phyloP scores from a whole-genome alignment of 2,113 vertebrate genomes.

The Eleginops maclovinus region DNA sequence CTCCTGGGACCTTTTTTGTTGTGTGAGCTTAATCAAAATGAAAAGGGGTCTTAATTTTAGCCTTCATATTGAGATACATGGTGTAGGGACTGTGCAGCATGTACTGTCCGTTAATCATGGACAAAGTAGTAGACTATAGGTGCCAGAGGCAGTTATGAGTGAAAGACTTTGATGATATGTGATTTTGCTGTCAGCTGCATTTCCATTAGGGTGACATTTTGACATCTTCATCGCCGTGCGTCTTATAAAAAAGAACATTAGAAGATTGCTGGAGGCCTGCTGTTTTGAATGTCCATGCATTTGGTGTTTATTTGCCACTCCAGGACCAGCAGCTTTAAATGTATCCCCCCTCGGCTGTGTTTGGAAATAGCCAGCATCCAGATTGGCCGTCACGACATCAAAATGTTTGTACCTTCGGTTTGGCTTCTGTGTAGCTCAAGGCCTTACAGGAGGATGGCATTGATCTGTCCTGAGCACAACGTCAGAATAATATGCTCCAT shows the following conservation, averaged over 20 bases:
- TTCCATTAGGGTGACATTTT: neutral
- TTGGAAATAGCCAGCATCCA: constrained; percentile 1
- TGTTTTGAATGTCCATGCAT: neutral
- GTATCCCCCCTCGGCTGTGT: neutral
- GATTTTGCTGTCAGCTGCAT: neutral
- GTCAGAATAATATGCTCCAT: no score
- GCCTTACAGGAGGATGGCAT: constrained; percentile 1
- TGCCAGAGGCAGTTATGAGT: neutral
- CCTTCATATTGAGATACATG: neutral
- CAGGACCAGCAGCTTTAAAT: neutral
- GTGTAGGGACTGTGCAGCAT: neutral
- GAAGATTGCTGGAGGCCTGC: neutral
- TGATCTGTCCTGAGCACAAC: neutral
- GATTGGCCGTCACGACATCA: neutral
- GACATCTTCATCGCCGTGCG: no score
- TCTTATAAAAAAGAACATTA: neutral
- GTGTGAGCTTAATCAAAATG: neutral
- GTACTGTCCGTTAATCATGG: neutral
- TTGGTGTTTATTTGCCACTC: neutral
- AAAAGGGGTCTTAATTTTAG: neutral
- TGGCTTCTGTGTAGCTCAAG: neutral
- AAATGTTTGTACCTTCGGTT: neutral
- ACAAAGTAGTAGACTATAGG: neutral
- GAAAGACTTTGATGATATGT: neutral
- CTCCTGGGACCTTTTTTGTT: constrained; percentile 9